Conservation (phyloP, 2,888 invertebrate species). For the Apoda limacodes region DNA sequence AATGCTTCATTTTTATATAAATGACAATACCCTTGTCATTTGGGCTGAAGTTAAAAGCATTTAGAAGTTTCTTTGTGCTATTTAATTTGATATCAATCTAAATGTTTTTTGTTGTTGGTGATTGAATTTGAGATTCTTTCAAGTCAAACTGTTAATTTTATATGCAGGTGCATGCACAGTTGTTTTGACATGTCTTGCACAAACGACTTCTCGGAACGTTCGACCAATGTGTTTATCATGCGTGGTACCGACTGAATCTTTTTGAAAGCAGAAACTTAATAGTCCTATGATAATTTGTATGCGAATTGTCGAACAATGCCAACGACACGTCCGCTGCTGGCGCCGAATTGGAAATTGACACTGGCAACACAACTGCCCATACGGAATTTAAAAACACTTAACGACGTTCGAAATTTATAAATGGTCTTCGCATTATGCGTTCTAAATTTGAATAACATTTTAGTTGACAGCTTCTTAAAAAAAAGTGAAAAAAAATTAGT, state of each 20-base stretch:
- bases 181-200: slow-evolving; percentile 52
- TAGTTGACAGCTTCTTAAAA: too few species aligned
- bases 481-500: too few species aligned
- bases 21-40: too few species aligned
- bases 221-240: slow-evolving; percentile 11
- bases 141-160: too few species aligned
- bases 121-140: too few species aligned
- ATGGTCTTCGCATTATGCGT: too few species aligned
- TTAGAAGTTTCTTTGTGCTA: too few species aligned
- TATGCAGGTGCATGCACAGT: slow-evolving; percentile 46
- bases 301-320: slow-evolving; percentile 40
- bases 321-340: slow-evolving; percentile 45
- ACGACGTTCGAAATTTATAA: slow-evolving; percentile 47
- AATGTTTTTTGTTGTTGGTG: too few species aligned
- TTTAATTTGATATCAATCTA: too few species aligned
- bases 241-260: slow-evolving; percentile 33
- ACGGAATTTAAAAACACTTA: slow-evolving; percentile 48
- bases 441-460: too few species aligned
- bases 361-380: slow-evolving; percentile 43
- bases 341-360: slow-evolving; percentile 57
- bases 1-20: too few species aligned
- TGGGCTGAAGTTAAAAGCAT: too few species aligned
- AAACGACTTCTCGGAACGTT: slow-evolving; percentile 39
- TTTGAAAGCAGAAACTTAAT: slow-evolving; percentile 38
- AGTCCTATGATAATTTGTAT: slow-evolving; percentile 47